Percentiles rank a stretch among this genome's conserved stretches.
phyloP scores from a whole-genome alignment of 2,797 vertebrate species.

The Sebastes minor region DNA sequence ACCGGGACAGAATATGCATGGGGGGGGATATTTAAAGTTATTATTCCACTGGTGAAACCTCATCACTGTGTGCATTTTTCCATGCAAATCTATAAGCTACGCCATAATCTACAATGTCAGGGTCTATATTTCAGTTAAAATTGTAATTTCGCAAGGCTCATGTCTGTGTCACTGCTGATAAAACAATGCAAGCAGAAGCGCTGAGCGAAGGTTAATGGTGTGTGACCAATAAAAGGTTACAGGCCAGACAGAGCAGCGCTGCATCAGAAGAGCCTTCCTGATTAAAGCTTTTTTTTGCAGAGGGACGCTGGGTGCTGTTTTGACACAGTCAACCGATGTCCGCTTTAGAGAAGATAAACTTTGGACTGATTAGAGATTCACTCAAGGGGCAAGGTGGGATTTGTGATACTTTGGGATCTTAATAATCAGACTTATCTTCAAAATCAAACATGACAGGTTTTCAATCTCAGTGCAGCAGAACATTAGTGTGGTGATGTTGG shows the following conservation, averaged over 20 bases:
- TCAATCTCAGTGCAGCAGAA: not conserved
- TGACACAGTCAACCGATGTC: conserved; percentile 12
- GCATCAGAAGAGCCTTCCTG: conserved; percentile 29
- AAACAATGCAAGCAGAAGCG: conserved; percentile 37
- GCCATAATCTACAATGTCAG: conserved; percentile 18
- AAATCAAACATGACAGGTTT: conserved; percentile 34
- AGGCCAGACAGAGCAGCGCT: conserved; percentile 22
- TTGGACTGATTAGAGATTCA: conserved; percentile 14
- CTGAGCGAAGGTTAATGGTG: conserved; percentile 64
- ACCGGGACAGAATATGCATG: not conserved
- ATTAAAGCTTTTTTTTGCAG: conserved; percentile 34
- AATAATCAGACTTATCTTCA: conserved; percentile 16
- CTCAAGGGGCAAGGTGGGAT: not conserved
- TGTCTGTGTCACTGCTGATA: conserved; percentile 45
- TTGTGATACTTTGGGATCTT: not conserved
- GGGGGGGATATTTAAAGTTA: not conserved
- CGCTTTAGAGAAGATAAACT: conserved; percentile 17
- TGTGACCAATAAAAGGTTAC: conserved; percentile 53
- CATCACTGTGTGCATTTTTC: conserved; percentile 3
- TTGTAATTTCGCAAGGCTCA: conserved; percentile 31
- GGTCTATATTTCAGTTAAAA: conserved; percentile 26
- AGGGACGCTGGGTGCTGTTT: not conserved
- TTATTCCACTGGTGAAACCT: conserved; percentile 9
- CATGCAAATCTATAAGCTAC: conserved; percentile 13
- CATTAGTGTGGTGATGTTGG: conserved; percentile 29